Evolutionary conservation across 2,888 invertebrate genomes (phyloP), one percentile per base, ranked within the genome.

Genomic region (Protonemura montana): DNA sequence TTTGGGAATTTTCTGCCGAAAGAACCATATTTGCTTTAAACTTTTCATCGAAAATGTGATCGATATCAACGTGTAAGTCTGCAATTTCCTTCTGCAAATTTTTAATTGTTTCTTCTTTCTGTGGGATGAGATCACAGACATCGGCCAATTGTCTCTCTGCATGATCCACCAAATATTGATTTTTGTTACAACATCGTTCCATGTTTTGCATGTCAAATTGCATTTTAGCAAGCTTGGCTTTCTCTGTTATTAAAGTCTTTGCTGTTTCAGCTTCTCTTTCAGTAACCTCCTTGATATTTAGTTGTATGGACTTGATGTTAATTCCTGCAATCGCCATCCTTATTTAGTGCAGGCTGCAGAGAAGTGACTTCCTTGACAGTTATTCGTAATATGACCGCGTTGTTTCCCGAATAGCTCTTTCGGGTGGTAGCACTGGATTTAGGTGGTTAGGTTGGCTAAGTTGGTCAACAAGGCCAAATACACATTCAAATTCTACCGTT

Each of bases 241-340:
- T 59, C 59, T 59, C 59, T 59, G 1, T 81, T 10, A 28, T 81
- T 81, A 29, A 81, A 29, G 35, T 82, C 25, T 82, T 82, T 26
- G 25, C 25, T 82, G 35, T 28, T 41, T n/a, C 25, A 7, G 81
- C 3, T 13, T 29, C 29, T n/a, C 29, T 81, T 21, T 81, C 28
- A 7, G 30, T 81, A 6, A 82, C 42, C 42, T 28, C 35, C 42
- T 28, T 29, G 25, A 41, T 82, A 82, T 82, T 82, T 1, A 21
- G 10, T n/a, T 81, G 35, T 6, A 82, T n/a, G n/a, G 41, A 29
- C 25, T 29, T 82, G 7, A 29, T 28, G 29, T 82, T 82, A 29
- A 29, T 82, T 2, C 6, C 59, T 13, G 59, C 59, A 3, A 59
- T 59, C 13, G 13, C 59, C 59, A 59, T 59, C 13, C 1, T 59